Conservation (phyloP, 2,888 invertebrate genomes). For the Caenorhabditis panamensis region DNA sequence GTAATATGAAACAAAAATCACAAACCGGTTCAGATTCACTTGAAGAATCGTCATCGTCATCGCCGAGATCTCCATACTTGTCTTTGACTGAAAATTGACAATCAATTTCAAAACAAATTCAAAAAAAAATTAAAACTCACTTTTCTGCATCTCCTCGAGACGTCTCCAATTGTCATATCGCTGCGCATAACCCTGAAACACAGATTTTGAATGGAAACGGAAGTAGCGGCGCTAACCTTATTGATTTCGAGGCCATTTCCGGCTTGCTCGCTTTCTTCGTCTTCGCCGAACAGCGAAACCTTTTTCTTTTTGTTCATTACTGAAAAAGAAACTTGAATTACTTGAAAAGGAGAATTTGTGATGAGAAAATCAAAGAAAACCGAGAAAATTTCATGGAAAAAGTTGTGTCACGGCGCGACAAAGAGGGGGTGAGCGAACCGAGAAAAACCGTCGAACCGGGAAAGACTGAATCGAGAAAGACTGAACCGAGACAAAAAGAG, state of each 20-base stretch:
- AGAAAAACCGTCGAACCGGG: too few species aligned
- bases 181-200: slow-evolving; percentile 87
- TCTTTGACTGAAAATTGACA: slow-evolving; percentile 70
- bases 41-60: slow-evolving; percentile 82
- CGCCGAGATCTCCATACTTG: slow-evolving; percentile 80
- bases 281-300: slow-evolving; percentile 58
- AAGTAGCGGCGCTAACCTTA: slow-evolving; percentile 24
- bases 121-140: slow-evolving; percentile 72
- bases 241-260: slow-evolving; percentile 49
- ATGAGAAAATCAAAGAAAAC: slow-evolving; percentile 7
- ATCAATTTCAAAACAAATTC: neutral
- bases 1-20: neutral
- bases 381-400: slow-evolving; percentile 18
- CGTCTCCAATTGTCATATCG: slow-evolving; percentile 90
- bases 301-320: slow-evolving; percentile 51
- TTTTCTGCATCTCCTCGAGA: slow-evolving; percentile 88
- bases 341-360: neutral
- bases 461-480: too few species aligned
- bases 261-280: slow-evolving; percentile 36
- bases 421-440: too few species aligned
- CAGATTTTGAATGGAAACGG: neutral
- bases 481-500: too few species aligned
- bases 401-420: too few species aligned
- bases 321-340: neutral
- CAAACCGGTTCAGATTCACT: slow-evolving; percentile 83